Percentiles rank a stretch among this genome's conserved stretches.
Evolutionary conservation across 2,888 invertebrate species (phyloP).

Genomic region (Amiota minor): DNA sequence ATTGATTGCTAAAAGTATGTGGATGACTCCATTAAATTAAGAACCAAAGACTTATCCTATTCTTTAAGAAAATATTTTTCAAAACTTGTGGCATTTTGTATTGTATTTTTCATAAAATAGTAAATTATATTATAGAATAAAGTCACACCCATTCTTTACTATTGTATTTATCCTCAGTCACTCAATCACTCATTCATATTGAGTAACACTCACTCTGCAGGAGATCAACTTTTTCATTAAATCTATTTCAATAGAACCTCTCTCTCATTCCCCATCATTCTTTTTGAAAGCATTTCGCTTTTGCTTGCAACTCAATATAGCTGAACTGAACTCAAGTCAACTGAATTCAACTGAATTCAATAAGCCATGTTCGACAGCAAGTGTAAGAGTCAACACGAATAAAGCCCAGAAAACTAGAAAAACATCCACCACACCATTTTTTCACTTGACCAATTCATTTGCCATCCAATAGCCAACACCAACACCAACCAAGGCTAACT

Average conservation of each 20-base stretch:
- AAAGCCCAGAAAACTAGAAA: too few species aligned
- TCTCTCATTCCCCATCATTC: too few species aligned
- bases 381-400: neutral
- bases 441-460: slow-evolving; percentile 30
- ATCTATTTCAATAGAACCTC: slow-evolving; percentile 15
- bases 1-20: too few species aligned
- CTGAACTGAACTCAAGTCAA: too few species aligned
- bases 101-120: too few species aligned
- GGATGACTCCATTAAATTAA: too few species aligned
- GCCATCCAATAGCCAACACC: neutral
- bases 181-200: neutral
- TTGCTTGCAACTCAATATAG: too few species aligned
- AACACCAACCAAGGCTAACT: neutral
- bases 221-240: slow-evolving; percentile 15
- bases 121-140: too few species aligned
- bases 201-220: neutral
- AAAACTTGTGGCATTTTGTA: too few species aligned
- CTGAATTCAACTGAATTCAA: slow-evolving; percentile 4
- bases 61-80: too few species aligned
- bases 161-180: neutral
- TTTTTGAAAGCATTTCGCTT: too few species aligned
- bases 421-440: neutral
- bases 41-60: too few species aligned
- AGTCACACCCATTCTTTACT: neutral
- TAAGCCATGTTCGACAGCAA: slow-evolving; percentile 14